phyloP scores from a whole-genome alignment of 2,888 invertebrate species.

The Pollenia griseotomentosa region DNA sequence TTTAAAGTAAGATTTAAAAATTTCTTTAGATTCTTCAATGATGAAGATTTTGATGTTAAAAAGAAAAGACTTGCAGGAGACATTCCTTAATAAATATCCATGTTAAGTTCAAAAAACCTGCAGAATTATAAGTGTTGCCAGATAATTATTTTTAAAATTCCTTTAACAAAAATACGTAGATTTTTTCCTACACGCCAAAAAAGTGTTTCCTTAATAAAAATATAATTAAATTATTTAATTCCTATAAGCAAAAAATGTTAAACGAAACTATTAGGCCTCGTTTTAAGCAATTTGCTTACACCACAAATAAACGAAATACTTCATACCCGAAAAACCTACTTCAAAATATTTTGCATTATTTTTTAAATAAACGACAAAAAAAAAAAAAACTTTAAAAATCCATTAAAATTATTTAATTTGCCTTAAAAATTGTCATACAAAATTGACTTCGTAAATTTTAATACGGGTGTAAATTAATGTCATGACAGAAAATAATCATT shows the following conservation, averaged over 20 bases:
- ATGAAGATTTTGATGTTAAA: too few species aligned
- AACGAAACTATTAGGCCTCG: background rate
- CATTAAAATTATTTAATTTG: constrained; percentile 4
- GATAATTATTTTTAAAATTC: too few species aligned
- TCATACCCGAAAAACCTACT: background rate
- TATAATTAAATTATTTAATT: too few species aligned
- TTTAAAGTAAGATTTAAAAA: too few species aligned
- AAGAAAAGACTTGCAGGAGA: too few species aligned
- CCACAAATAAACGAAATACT: background rate
- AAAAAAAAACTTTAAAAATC: background rate
- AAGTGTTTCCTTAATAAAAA: too few species aligned
- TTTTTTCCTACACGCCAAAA: too few species aligned
- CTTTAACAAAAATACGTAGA: too few species aligned
- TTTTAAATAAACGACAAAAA: background rate
- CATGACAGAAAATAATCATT: constrained; percentile 21
- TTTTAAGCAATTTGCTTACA: background rate
- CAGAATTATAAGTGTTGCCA: too few species aligned
- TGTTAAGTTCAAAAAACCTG: too few species aligned
- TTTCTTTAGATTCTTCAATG: too few species aligned
- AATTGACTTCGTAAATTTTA: constrained; percentile 8
- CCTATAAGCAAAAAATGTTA: background rate
- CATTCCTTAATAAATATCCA: too few species aligned
- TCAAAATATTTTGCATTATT: background rate
- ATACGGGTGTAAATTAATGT: constrained; percentile 13
- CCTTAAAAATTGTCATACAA: background rate